Conservation (phyloP, 2,797 vertebrate species). For the Enteromius trimaculatus region DNA sequence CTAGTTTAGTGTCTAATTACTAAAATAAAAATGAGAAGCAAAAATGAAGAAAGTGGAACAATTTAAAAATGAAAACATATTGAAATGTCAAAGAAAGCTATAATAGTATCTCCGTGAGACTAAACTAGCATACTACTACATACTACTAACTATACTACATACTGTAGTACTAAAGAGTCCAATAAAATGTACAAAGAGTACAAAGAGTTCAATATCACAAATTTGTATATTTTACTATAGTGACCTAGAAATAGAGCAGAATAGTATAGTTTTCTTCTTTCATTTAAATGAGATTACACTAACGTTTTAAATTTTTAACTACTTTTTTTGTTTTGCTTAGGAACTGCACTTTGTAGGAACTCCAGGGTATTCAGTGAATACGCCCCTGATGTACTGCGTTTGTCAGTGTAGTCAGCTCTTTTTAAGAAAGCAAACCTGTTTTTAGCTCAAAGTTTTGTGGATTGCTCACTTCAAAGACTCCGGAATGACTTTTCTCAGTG, state of each 20-base stretch:
- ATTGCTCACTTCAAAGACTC: slow-evolving; percentile 34
- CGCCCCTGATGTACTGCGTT: not conserved
- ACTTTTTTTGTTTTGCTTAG: slow-evolving; percentile 29
- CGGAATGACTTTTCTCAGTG: not conserved
- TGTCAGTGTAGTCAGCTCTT: slow-evolving; percentile 36
- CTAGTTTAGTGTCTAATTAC: not conserved
- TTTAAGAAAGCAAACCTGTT: slow-evolving; percentile 22
- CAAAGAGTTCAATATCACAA: not conserved
- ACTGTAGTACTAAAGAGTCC: not conserved
- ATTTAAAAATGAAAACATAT: not conserved
- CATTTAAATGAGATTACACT: not conserved
- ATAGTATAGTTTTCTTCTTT: not conserved
- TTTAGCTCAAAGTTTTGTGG: slow-evolving; percentile 22
- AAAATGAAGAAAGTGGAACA: not conserved
- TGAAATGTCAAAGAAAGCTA: not conserved
- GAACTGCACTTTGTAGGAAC: slow-evolving; percentile 2
- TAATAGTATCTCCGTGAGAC: not conserved
- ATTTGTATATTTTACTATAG: not conserved
- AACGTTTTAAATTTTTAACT: not conserved
- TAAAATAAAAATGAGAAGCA: not conserved
- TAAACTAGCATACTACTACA: not conserved
- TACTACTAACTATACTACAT: too few species aligned
- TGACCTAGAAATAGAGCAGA: not conserved
- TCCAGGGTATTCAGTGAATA: slow-evolving; percentile 16
- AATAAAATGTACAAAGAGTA: not conserved